Evolutionary conservation across 2,888 invertebrate genomes (phyloP).

Genomic region (Argyresthia goedartella): DNA sequence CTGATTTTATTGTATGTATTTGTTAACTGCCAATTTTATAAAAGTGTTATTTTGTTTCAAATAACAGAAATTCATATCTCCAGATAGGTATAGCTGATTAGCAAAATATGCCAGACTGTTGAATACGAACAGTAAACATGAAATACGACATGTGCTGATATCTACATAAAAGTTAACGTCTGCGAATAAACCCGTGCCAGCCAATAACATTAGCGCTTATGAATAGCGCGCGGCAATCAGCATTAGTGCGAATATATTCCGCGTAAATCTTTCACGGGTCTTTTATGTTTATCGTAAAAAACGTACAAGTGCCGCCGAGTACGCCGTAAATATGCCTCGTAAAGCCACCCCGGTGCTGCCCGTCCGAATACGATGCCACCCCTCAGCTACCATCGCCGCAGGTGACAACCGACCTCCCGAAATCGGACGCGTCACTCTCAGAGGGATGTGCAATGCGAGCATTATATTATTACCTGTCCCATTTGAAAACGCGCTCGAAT

Average conservation of each 20-base stretch:
- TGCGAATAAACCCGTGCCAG: constrained; percentile 9
- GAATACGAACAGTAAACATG: no score
- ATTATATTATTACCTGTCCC: constrained; percentile 2
- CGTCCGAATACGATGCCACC: not conserved
- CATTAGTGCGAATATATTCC: constrained; percentile 65
- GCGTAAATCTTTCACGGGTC: constrained; percentile 66
- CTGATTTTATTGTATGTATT: no score
- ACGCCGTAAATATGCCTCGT: constrained; percentile 59
- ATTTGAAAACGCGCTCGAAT: constrained; percentile 15
- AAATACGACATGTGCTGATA: constrained; percentile 11
- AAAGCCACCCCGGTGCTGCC: constrained; percentile 26
- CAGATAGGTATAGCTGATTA: no score
- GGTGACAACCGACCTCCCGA: not conserved
- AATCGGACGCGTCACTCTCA: not conserved
- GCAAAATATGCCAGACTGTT: no score
- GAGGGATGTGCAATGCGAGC: not conserved
- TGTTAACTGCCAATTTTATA: no score
- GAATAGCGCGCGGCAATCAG: constrained; percentile 44
- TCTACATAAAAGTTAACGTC: constrained; percentile 24
- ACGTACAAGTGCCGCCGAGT: constrained; percentile 53
- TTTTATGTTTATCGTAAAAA: constrained; percentile 70
- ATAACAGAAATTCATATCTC: no score
- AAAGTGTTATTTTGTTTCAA: no score
- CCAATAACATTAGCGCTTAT: constrained; percentile 41
- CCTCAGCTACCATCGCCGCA: not conserved